A percentile compares a stretch with the other conserved stretches of the same genome.
These are phyloP conservation scores for Oryzias melastigma DNA, from an alignment of 2,113 vertebrate genomes.

Conservation along the genomic window DNA sequence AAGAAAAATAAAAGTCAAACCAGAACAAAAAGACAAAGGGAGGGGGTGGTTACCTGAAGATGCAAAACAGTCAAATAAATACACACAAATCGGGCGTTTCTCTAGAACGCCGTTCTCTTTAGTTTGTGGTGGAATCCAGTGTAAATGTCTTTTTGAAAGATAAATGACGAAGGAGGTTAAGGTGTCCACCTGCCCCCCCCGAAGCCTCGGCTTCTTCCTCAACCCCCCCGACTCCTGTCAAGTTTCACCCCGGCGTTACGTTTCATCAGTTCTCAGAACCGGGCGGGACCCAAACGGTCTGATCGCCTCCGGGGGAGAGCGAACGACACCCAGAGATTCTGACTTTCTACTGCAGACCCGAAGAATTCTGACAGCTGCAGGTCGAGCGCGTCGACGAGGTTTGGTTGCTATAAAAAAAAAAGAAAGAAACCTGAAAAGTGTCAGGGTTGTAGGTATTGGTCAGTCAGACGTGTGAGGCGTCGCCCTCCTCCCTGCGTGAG, in stretches of 20 bases:
- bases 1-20: conserved; percentile 19
- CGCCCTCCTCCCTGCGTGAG: conserved; percentile 30
- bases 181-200: conserved; percentile 71
- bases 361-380: neutral
- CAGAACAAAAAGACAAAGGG: conserved; percentile 21
- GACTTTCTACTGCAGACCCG: conserved; percentile 7
- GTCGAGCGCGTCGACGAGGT: conserved; percentile 24
- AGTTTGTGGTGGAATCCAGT: conserved; percentile 43
- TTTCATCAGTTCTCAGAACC: conserved; percentile 43
- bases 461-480: conserved; percentile 69
- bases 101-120: conserved; percentile 35
- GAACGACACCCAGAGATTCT: conserved; percentile 46
- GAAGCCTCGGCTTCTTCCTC: conserved; percentile 46
- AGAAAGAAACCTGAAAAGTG: conserved; percentile 63
- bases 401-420: conserved; percentile 32
- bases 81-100: conserved; percentile 59
- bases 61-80: conserved; percentile 65
- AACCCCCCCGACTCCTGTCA: conserved; percentile 14
- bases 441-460: conserved; percentile 72
- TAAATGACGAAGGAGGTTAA: conserved; percentile 65
- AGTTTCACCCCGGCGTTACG: conserved; percentile 55
- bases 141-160: conserved; percentile 42
- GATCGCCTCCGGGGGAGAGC: conserved; percentile 50
- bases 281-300: conserved; percentile 32
- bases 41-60: conserved; percentile 47